Evolutionary conservation across 1,140 invertebrate species (phyloP), one percentile per base, ranked within the genome.

Genomic region (Parapsyche elsis): DNA sequence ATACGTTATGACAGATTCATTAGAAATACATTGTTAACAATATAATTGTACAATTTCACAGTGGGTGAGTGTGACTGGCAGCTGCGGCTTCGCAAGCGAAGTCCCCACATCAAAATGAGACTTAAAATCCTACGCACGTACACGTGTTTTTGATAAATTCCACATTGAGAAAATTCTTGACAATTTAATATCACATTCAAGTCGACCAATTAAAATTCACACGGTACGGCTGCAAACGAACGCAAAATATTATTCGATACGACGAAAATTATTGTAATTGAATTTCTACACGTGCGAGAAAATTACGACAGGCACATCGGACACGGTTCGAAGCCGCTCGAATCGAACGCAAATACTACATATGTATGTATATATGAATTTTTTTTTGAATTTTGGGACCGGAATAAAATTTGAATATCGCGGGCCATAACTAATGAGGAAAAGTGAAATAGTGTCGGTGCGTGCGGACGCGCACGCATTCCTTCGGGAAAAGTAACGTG

Each of bases 381-480:
- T 44, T 24, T 30, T 49, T 44, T 26, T 26, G 14, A 23, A 70
- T 19, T 70, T 26, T 23, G 64, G 4, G 24, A 19, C 19, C 64
- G n/a, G 61, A 26, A 26, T 26, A 21, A 64, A 77, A 77, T 77
- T 77, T 77, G 75, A 77, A 77, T 77, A 77, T 45, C 7, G 23
- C 53, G 23, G 74, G 23, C 59, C 75, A 59, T 77, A 77, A 77
- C 75, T 77, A 77, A 77, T 77, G 75, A 77, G 57, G 49, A 77
- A 77, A 77, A 14, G 24, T 59, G 38, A 77, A 77, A 77, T 77
- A 77, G n/a, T 77, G 26, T 2, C 57, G 7, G 44, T 38, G 26
- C 75, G 75, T 77, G 75, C 30, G 57, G 19, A 14, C 24, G 26
- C 7, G 21, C n/a, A 59, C 38, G 49, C 10, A 59, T 64, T 77